phyloP scores from a whole-genome alignment of 2,113 vertebrate species.

The Xiphias gladius region DNA sequence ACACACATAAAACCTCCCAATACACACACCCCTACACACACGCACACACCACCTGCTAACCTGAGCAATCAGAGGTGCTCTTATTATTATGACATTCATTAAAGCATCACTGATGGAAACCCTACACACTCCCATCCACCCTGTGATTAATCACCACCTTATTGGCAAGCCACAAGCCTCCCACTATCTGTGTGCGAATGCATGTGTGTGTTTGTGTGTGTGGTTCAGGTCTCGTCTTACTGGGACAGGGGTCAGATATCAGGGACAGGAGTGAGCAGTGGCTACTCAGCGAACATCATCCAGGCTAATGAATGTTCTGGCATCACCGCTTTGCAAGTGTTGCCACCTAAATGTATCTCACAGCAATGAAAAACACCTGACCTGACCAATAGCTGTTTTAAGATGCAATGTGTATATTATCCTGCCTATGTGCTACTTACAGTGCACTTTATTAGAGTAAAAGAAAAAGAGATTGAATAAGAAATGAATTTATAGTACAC shows the following conservation, averaged over 20 bases:
- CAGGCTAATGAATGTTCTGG: conserved; percentile 67
- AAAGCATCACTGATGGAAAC: conserved; percentile 69
- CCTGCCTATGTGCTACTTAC: conserved; percentile 3
- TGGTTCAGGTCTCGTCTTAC: conserved; percentile 65
- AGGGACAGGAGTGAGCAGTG: conserved; percentile 71
- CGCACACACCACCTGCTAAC: conserved; percentile 56
- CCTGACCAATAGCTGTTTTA: conserved; percentile 4
- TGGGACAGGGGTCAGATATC: conserved; percentile 78
- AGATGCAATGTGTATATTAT: background rate
- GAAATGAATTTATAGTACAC: background rate
- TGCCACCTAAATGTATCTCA: conserved; percentile 47
- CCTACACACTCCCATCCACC: conserved; percentile 64
- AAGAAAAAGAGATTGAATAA: background rate
- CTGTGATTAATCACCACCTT: conserved; percentile 82
- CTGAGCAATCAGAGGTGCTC: conserved; percentile 62
- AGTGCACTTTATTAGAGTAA: background rate
- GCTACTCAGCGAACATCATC: conserved; percentile 74
- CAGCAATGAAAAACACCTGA: conserved; percentile 46
- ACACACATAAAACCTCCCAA: conserved; percentile 35
- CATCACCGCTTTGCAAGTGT: conserved; percentile 47
- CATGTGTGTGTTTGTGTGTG: conserved; percentile 37
- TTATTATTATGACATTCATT: conserved; percentile 81
- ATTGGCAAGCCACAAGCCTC: conserved; percentile 70
- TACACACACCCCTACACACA: conserved; percentile 30
- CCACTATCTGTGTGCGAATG: conserved; percentile 48